These are phyloP conservation scores for Helobdella robusta DNA, from an alignment of 2,888 invertebrate genomes.

Conservation along the genomic window DNA sequence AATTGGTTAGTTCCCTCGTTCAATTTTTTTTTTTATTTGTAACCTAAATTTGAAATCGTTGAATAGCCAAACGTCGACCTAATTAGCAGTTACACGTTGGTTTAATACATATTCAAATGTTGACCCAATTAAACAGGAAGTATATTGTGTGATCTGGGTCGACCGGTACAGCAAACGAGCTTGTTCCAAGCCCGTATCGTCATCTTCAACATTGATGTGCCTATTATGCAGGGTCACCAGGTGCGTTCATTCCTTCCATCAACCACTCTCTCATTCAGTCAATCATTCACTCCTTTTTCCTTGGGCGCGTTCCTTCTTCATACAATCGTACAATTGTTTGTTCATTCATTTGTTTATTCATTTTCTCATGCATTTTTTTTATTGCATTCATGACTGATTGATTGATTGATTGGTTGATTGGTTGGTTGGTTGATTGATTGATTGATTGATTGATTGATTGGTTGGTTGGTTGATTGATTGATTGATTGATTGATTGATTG, in stretches of 20 bases:
- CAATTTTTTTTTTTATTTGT: neutral
- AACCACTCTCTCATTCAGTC: neutral
- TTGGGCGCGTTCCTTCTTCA: neutral
- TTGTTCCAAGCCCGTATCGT: slow-evolving; percentile 74
- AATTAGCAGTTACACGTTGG: too few species aligned
- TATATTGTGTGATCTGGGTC: slow-evolving; percentile 69
- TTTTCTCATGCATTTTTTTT: too few species aligned
- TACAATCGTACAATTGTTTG: neutral
- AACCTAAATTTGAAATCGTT: too few species aligned
- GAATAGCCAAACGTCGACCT: too few species aligned
- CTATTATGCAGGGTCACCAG: slow-evolving; percentile 78
- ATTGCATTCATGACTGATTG: too few species aligned
- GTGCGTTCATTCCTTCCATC: slow-evolving; percentile 50
- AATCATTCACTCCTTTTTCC: too few species aligned
- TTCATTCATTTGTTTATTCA: neutral
- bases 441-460: too few species aligned
- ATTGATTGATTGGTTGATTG: too few species aligned
- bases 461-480: too few species aligned
- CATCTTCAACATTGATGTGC: slow-evolving; percentile 81
- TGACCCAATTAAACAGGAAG: slow-evolving; percentile 60
- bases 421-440: too few species aligned
- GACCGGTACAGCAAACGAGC: slow-evolving; percentile 70
- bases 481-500: too few species aligned
- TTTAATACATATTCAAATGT: too few species aligned
- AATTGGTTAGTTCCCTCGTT: slow-evolving; percentile 51